Evolutionary conservation across 2,797 vertebrate species (phyloP), one percentile per base, ranked within the genome.

Genomic region (Argyrosomus regius): DNA sequence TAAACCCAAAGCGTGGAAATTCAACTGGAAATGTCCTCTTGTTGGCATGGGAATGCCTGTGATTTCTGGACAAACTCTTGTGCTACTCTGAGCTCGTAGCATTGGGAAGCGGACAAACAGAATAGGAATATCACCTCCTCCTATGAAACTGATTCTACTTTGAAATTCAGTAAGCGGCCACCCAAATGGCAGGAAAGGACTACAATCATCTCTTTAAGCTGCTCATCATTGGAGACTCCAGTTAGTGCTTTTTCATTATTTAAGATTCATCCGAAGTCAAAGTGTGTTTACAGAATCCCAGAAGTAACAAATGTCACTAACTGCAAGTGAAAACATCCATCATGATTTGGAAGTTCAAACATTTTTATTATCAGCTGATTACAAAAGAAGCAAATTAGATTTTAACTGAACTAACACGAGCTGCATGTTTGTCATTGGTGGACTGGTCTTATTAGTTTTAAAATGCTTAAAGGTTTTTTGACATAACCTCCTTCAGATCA

Each of bases 161-260:
- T 61, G 58, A 77, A 26, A 72, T 72, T 24, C 59, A 53, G 46
- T 10, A 6, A 60, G 17, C 77, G 52, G 78, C 56, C 53, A 4
- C 62, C 49, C 54, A 71, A n/a, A 96, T 96, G 96, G 95, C 96
- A 0, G 94, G 92, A 58, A 96, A 96, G 81, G 96, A 97, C 88
- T 97, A 96, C 90, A 94, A 96, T 76, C 96, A 97, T 78, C 95
- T 97, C 69, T 97, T 97, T 72, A 97, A 97, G 62, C 94, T 97
- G 84, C 96, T 97, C 86, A 96, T 97, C 93, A 96, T 97, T 1
- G 96, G 96, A 87, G 96, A 97, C 90, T 97, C 96, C 72, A 96
- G 96, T 97, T 77, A 96, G 96, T 96, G 66, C 53, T 20, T 81
- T 79, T 82, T 60, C 6, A 50, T 53, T 63, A 45, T 43, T 57